Percentiles rank a stretch among this genome's conserved stretches.
These are phyloP conservation scores for Yponomeuta plumbellus DNA, from an alignment of 2,888 invertebrate genomes.

Conservation along the genomic window DNA sequence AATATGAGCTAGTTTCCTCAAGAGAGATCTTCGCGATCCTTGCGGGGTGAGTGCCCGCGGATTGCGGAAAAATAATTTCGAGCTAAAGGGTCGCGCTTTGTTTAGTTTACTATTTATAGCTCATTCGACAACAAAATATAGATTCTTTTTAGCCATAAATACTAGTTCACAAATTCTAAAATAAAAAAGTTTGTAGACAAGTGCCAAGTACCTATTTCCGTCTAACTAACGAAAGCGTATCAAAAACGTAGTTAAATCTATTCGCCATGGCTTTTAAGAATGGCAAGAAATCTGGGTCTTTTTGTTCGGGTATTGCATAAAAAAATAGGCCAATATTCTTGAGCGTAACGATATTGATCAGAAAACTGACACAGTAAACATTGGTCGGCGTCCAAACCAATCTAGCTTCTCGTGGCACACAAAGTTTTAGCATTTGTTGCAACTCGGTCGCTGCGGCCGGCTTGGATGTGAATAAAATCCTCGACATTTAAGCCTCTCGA, in stretches of 20 bases:
- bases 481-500: conserved; percentile 48
- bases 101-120: not conserved
- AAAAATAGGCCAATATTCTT: not conserved
- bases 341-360: not conserved
- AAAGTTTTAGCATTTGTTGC: not conserved
- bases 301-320: not conserved
- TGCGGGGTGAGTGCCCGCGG: not conserved
- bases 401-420: not conserved
- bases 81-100: not conserved
- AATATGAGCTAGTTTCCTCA: not conserved
- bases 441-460: not conserved
- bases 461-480: not conserved
- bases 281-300: conserved; percentile 21
- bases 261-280: conserved; percentile 31
- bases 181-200: not conserved
- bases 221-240: conserved; percentile 23
- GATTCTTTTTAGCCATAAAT: too few relatives aligned
- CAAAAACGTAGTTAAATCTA: conserved; percentile 28
- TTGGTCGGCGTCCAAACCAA: not conserved
- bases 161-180: not conserved
- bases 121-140: not conserved
- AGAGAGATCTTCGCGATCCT: not conserved
- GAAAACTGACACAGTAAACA: not conserved
- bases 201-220: not conserved
- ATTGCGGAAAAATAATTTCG: not conserved